Percentiles rank a stretch among this genome's conserved stretches.
phyloP scores from a whole-genome alignment of 2,797 vertebrate species.

The Mionectes olivaceus region DNA sequence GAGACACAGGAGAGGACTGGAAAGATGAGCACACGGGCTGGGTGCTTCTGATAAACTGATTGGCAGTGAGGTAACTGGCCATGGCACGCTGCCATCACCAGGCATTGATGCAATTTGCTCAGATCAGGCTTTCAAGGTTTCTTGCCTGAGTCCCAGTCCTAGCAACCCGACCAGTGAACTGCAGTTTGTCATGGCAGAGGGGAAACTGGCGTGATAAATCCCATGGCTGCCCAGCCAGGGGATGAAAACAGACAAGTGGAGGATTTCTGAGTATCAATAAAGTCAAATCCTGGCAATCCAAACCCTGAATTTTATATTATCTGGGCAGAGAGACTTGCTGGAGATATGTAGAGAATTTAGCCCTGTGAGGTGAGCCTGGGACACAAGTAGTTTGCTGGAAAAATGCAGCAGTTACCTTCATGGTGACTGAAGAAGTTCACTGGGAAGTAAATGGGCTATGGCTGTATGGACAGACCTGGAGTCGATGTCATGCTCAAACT shows the following conservation, averaged over 20 bases:
- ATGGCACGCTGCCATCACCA: background rate
- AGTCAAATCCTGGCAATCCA: conserved; percentile 1
- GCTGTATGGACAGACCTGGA: background rate
- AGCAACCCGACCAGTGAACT: background rate
- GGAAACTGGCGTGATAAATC: background rate
- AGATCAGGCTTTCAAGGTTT: background rate
- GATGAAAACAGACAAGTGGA: background rate
- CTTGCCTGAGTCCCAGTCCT: background rate
- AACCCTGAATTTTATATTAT: background rate
- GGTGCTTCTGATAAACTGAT: conserved; percentile 16
- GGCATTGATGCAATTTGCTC: background rate
- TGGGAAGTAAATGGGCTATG: background rate
- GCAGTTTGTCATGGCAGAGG: background rate
- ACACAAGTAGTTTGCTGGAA: background rate
- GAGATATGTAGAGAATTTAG: background rate
- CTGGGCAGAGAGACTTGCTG: background rate
- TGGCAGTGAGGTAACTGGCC: background rate
- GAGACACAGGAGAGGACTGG: background rate
- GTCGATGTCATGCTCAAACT: background rate
- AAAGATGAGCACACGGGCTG: background rate
- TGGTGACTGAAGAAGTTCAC: background rate
- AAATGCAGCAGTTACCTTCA: background rate
- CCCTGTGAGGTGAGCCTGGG: background rate
- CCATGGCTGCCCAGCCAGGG: background rate
- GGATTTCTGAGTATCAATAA: background rate